Conservation (phyloP, 2,888 invertebrate genomes). For the Parasteatoda lunata region DNA sequence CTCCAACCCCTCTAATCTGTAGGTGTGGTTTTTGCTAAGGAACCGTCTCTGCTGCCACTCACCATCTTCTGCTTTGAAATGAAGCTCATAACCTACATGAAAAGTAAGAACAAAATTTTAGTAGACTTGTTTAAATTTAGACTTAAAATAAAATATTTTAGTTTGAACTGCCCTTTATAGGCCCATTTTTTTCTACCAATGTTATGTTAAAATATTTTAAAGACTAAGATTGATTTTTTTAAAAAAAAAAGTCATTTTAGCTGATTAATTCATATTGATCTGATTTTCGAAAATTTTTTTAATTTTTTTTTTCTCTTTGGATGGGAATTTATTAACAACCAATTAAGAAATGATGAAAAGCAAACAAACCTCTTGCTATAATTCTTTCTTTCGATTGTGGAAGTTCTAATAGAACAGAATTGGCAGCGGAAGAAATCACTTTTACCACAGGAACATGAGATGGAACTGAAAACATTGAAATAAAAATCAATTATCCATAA, state of each 20-base stretch:
- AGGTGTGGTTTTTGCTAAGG: constrained; percentile 79
- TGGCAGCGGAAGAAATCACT: constrained; percentile 69
- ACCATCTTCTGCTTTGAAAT: constrained; percentile 78
- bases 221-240: no score
- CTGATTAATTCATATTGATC: no score
- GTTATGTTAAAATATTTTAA: no score
- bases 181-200: no score
- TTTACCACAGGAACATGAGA: constrained; percentile 66
- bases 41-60: constrained; percentile 81
- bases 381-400: constrained; percentile 53
- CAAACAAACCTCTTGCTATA: constrained; percentile 48
- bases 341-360: background rate
- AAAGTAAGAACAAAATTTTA: no score
- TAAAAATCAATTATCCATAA: background rate
- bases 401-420: constrained; percentile 67
- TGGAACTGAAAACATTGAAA: constrained; percentile 49
- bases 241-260: no score
- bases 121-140: no score
- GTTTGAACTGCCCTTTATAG: no score
- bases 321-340: background rate
- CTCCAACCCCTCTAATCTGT: constrained; percentile 84
- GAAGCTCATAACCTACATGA: constrained; percentile 83
- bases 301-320: background rate
- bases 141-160: no score
- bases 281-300: no score